phyloP scores from a whole-genome alignment of 2,888 invertebrate species.

The Hirtodrosophila cameraria region DNA sequence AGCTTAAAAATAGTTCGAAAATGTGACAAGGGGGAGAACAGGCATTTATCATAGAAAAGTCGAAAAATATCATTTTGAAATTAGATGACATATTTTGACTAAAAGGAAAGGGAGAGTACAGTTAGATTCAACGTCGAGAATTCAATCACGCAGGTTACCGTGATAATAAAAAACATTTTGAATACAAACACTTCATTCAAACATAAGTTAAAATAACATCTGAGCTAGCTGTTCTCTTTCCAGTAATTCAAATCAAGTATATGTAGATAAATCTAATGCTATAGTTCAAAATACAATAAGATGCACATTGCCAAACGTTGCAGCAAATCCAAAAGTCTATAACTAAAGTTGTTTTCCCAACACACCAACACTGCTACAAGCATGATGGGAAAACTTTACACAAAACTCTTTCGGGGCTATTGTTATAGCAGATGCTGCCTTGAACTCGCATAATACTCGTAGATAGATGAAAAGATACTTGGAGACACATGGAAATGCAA shows the following conservation, averaged over 20 bases:
- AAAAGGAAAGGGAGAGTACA: no score
- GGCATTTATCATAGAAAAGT: no score
- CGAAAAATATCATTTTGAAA: no score
- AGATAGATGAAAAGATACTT: conserved; percentile 7
- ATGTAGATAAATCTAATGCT: background rate
- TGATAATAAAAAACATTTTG: no score
- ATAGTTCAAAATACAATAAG: conserved; percentile 22
- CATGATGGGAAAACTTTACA: conserved; percentile 54
- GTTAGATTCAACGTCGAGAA: no score
- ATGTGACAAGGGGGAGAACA: no score
- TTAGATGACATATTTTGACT: background rate
- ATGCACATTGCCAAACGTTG: conserved; percentile 33
- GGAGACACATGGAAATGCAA: conserved; percentile 32
- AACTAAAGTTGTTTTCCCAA: conserved; percentile 16
- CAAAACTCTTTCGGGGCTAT: conserved; percentile 25
- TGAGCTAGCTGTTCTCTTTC: background rate
- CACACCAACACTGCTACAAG: conserved; percentile 7
- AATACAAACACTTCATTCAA: no score
- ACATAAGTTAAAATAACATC: no score
- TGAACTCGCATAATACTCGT: conserved; percentile 57
- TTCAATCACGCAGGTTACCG: no score
- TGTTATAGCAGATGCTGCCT: conserved; percentile 43
- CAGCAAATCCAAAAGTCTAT: conserved; percentile 4
- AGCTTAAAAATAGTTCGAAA: no score
- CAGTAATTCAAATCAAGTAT: background rate